Percentiles rank a stretch among this genome's conserved stretches.
Evolutionary conservation across 2,797 vertebrate genomes (phyloP).

Genomic region (Onychomys arenicola): DNA sequence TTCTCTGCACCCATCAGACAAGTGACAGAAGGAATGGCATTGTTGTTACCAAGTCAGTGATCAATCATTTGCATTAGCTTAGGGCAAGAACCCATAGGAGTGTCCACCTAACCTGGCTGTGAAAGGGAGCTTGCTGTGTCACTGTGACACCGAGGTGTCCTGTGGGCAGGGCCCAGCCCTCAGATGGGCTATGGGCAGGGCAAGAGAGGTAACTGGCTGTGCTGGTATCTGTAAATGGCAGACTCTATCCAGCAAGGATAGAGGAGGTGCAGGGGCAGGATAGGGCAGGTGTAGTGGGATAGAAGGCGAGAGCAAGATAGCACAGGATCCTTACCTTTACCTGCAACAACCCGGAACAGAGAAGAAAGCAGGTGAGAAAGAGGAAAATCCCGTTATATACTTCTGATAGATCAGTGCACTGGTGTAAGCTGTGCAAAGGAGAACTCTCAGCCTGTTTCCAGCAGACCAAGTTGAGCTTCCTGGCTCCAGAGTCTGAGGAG

Average conservation of each 20-base stretch:
- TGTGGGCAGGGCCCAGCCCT: neutral
- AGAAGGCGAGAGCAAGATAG: neutral
- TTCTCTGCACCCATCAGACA: neutral
- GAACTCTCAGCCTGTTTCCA: neutral
- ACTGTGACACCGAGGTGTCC: neutral
- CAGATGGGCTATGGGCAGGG: neutral
- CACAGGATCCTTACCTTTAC: neutral
- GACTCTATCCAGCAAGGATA: neutral
- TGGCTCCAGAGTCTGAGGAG: neutral
- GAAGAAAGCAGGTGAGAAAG: neutral
- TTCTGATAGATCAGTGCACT: neutral
- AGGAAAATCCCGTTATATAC: neutral
- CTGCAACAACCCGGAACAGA: neutral
- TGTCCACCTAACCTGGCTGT: neutral
- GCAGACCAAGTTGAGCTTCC: neutral
- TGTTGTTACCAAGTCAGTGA: neutral
- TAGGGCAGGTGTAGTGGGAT: neutral
- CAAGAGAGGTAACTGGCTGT: neutral
- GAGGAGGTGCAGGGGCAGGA: neutral
- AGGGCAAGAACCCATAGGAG: neutral
- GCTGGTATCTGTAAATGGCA: neutral
- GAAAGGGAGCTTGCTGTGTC: neutral
- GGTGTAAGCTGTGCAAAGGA: neutral
- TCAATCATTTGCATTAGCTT: neutral
- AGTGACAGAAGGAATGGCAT: too few species aligned